Base-by-base conservation (phyloP, 2,797 vertebrate species). In the Morus bassanus region DNA sequence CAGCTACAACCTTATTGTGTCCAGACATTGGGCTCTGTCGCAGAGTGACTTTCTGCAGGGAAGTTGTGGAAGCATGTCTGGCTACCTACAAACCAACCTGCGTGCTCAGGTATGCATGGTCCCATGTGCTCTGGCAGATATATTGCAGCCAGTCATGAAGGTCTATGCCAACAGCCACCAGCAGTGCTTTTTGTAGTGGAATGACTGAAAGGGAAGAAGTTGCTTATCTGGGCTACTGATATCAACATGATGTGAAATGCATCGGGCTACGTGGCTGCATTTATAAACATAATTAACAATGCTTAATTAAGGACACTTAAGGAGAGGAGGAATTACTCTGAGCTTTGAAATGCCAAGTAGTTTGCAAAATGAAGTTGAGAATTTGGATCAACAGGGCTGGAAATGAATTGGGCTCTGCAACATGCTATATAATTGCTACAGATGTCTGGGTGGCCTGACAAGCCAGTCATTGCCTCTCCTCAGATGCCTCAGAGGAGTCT, bases 51-150 rank as follows among this genome's bases (percentile, higher is more conserved):
- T 92, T 45, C n/a, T 73, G 39, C 46, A 69, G 43, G 24, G 22
- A 18, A 45, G 27, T 8, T 33, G 5, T 54, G n/a, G 59, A 30
- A 65, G 4, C 23, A 15, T 4, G 19, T 37, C n/a, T 57, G 79
- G 21, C 48, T 56, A 6, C 75, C 75, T 50, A 5, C 60, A 69
- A 45, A 63, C 30, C 72, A 25, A 6, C 33, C 35, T 25, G 7
- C 1, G 1, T 18, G 35, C 63, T 41, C 41, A 45, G 80, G n/a
- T 37, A 7, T 9, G 3, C 2, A 0, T 30, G 53, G 45, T 43
- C 39, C 51, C 7, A 6, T 0, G 0, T 25, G 57, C 22, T 35
- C 30, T 18, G 25, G 41, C 43, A 31, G 41, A 17, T 23, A 1
- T 1, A 10, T 18, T 41, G 13, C 27, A 54, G 79, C 24, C 18